These are phyloP conservation scores for Brotula barbata DNA, from an alignment of 2,797 vertebrate species.

Conservation along the genomic window DNA sequence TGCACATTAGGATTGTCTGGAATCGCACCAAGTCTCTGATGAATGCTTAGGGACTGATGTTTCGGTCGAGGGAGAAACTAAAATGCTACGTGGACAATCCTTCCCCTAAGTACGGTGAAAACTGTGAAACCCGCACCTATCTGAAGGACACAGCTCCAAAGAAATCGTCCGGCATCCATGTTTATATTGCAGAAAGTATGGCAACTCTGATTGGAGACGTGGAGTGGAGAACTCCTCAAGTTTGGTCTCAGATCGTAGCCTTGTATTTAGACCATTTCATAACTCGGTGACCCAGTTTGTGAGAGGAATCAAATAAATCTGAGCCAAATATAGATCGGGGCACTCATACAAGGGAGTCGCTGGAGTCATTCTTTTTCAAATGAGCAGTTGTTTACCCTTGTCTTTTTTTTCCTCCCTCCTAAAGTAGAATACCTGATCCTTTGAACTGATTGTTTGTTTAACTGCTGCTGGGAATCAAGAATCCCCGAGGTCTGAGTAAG, in stretches of 20 bases:
- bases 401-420: conserved; percentile 61
- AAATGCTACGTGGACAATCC: conserved; percentile 19
- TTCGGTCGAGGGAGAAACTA: conserved; percentile 51
- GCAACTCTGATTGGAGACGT: conserved; percentile 15
- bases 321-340: conserved; percentile 76
- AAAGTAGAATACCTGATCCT: conserved; percentile 79
- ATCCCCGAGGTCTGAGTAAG: conserved; percentile 83
- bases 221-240: conserved; percentile 19
- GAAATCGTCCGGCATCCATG: conserved; percentile 38
- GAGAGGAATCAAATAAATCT: conserved; percentile 65
- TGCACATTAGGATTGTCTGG: conserved; percentile 55
- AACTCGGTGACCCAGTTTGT: conserved; percentile 67
- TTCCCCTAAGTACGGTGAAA: no score
- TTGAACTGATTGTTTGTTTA: conserved; percentile 84
- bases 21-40: conserved; percentile 15
- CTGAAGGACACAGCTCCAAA: conserved; percentile 21
- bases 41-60: conserved; percentile 25
- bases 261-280: conserved; percentile 58
- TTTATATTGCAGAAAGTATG: no score
- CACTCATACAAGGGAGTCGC: conserved; percentile 60
- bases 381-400: conserved; percentile 83
- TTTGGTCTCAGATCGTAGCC: conserved; percentile 24
- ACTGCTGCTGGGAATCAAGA: conserved; percentile 81
- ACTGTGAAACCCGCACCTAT: conserved; percentile 29
- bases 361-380: conserved; percentile 73